phyloP scores from a whole-genome alignment of 2,888 invertebrate species.

The Cantharis rustica region DNA sequence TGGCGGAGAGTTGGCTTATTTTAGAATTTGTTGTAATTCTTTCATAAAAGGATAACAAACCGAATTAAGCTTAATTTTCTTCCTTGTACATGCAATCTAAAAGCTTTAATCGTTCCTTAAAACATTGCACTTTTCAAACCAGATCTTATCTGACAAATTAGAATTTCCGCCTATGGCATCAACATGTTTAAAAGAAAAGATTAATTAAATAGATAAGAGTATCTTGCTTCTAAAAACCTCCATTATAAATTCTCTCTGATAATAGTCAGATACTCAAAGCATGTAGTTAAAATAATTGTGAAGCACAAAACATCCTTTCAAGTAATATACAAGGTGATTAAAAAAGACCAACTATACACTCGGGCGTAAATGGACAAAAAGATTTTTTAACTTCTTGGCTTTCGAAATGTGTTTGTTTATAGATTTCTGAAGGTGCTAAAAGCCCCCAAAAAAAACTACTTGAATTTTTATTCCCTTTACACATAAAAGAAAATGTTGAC shows the following conservation, averaged over 20 bases:
- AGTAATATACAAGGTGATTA: neutral
- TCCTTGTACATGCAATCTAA: neutral
- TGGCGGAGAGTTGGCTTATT: neutral
- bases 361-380: neutral
- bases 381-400: neutral
- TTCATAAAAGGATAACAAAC: neutral
- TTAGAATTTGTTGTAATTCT: neutral
- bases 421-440: neutral
- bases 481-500: neutral
- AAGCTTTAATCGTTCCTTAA: slow-evolving; percentile 20
- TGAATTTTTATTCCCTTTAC: neutral
- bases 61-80: neutral
- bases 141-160: slow-evolving; percentile 2
- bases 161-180: slow-evolving; percentile 2
- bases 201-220: slow-evolving; percentile 3
- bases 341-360: neutral
- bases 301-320: neutral
- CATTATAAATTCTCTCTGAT: neutral
- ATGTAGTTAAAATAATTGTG: neutral
- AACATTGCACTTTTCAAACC: slow-evolving; percentile 1
- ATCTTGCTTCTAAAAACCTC: neutral
- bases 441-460: neutral
- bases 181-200: slow-evolving; percentile 4
- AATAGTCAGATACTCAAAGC: neutral
- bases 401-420: neutral